A percentile compares a stretch with the other conserved stretches of the same genome.
These are phyloP conservation scores for Autographa gamma DNA, from an alignment of 2,888 invertebrate species.

Conservation along the genomic window DNA sequence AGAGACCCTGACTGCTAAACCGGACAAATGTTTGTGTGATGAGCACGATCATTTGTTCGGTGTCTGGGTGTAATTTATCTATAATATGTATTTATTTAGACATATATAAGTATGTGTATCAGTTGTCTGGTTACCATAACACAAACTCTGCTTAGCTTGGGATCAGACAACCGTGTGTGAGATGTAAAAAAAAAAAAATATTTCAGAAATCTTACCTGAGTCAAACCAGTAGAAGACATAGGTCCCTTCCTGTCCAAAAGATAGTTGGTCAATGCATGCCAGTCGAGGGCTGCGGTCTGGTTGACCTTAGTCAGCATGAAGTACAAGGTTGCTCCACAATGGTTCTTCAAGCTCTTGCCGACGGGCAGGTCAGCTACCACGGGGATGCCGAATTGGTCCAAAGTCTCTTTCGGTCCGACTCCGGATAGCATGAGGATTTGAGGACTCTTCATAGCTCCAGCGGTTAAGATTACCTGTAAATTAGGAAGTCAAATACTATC, in stretches of 20 bases:
- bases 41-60: too few relatives aligned
- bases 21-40: too few relatives aligned
- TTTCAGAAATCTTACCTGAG: constrained; percentile 87
- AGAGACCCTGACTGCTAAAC: too few relatives aligned
- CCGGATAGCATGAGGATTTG: constrained; percentile 90
- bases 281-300: constrained; percentile 86
- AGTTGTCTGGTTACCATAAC: too few relatives aligned
- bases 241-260: constrained; percentile 87
- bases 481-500: not conserved
- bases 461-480: constrained; percentile 88
- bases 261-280: constrained; percentile 88
- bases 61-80: too few relatives aligned
- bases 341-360: constrained; percentile 90
- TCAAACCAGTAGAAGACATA: constrained; percentile 90
- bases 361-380: constrained; percentile 90
- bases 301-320: constrained; percentile 82
- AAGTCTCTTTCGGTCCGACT: constrained; percentile 88
- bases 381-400: constrained; percentile 85
- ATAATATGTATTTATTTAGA: too few relatives aligned
- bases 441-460: constrained; percentile 90
- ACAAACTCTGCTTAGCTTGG: too few relatives aligned
- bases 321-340: constrained; percentile 89
- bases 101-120: too few relatives aligned
- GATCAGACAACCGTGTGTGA: too few relatives aligned
- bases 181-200: too few relatives aligned